A percentile compares a stretch with the other conserved stretches of the same genome.
phyloP scores from a whole-genome alignment of 2,888 invertebrate genomes.

The Maniola hyperantus region DNA sequence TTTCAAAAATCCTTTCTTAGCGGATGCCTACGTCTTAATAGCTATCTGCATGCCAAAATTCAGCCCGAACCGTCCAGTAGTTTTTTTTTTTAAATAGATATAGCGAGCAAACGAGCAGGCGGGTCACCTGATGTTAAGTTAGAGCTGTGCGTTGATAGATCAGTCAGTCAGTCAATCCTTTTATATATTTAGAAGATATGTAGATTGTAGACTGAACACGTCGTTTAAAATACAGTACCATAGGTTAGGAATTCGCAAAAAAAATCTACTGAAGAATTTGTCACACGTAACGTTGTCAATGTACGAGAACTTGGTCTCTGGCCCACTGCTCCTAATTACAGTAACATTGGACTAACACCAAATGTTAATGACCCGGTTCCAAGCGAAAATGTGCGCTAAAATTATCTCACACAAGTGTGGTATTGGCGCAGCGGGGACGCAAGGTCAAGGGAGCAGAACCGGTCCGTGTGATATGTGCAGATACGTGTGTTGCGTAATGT shows the following conservation, averaged over 20 bases:
- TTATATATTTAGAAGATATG: no score
- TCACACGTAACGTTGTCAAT: constrained; percentile 20
- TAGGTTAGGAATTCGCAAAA: constrained; percentile 11
- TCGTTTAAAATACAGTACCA: neutral
- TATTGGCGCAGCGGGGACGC: constrained; percentile 48
- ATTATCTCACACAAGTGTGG: constrained; percentile 50
- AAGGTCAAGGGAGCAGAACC: constrained; percentile 74
- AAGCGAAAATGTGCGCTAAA: constrained; percentile 60
- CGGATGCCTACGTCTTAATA: no score
- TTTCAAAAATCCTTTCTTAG: no score
- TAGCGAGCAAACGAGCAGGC: no score
- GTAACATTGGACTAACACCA: constrained; percentile 76
- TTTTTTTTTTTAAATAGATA: no score
- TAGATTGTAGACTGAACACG: no score
- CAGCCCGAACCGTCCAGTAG: no score
- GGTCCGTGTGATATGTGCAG: constrained; percentile 48
- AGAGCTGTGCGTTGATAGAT: no score
- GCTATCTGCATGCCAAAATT: no score
- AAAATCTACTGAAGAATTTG: neutral
- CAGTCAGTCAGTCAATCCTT: no score
- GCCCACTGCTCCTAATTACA: constrained; percentile 73
- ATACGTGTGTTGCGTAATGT: constrained; percentile 61
- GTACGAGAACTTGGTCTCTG: constrained; percentile 57
- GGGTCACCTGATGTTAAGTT: no score
- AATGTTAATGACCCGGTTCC: constrained; percentile 65